A percentile compares a stretch with the other conserved stretches of the same genome.
Conservation (phyloP, 2,797 vertebrate species). For the Aulostomus chinensis region DNA sequence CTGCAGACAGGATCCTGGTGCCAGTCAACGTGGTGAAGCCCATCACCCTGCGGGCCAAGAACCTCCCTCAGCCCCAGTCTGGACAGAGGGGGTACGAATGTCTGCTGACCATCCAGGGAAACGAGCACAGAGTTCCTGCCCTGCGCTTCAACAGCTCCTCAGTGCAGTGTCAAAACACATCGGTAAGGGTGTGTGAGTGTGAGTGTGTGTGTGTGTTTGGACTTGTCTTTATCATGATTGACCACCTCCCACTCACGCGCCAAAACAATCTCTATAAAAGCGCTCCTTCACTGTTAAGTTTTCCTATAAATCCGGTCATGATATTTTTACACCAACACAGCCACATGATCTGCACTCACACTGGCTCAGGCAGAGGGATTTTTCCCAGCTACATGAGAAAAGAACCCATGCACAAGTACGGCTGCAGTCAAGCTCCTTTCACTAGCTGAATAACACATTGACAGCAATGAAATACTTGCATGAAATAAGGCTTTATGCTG, state of each 20-base stretch:
- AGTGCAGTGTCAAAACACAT: slow-evolving; percentile 98
- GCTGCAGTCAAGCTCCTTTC: slow-evolving; percentile 49
- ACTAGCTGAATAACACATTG: slow-evolving; percentile 53
- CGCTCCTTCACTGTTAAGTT: slow-evolving; percentile 24
- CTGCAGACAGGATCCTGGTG: slow-evolving; percentile 91
- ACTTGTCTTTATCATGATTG: slow-evolving; percentile 5
- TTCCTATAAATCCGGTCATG: slow-evolving; percentile 15
- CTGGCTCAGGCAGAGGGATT: not conserved
- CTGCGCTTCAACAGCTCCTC: slow-evolving; percentile 98
- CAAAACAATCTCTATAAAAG: slow-evolving; percentile 27
- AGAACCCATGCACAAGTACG: slow-evolving; percentile 26
- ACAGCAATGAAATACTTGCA: slow-evolving; percentile 55
- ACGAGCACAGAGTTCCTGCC: slow-evolving; percentile 91
- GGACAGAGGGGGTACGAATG: slow-evolving; percentile 96
- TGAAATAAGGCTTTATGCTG: slow-evolving; percentile 62
- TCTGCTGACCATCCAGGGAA: slow-evolving; percentile 91
- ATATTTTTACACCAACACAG: not conserved
- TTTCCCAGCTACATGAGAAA: slow-evolving; percentile 36
- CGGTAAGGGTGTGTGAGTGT: slow-evolving; percentile 79
- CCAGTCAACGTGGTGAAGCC: slow-evolving; percentile 95
- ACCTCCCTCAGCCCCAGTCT: slow-evolving; percentile 95
- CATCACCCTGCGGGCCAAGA: slow-evolving; percentile 93
- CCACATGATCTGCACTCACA: not conserved
- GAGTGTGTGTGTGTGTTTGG: slow-evolving; percentile 11
- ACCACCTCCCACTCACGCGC: slow-evolving; percentile 1